Conservation (phyloP, 2,113 vertebrate genomes). For the Capreolus pygargus region DNA sequence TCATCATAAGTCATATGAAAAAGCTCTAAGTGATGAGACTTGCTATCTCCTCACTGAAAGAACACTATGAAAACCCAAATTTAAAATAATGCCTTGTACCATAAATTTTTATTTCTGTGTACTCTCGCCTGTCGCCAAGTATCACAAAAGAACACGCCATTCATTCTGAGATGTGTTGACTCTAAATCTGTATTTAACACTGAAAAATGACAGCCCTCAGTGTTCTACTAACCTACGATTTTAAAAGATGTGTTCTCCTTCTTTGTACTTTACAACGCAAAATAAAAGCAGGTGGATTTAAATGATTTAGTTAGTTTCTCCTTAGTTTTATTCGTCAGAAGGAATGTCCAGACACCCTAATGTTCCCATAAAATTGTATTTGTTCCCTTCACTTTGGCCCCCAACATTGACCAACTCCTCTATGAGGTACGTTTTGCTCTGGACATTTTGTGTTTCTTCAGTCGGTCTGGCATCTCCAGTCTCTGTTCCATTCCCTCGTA, state of each 20-base stretch:
- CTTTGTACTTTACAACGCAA: background rate
- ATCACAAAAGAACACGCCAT: background rate
- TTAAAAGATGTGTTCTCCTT: background rate
- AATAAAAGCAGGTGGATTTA: background rate
- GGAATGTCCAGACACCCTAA: background rate
- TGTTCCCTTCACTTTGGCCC: background rate
- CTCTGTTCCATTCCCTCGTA: background rate
- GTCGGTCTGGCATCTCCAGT: background rate
- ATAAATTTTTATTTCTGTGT: conserved; percentile 49
- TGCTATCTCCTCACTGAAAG: conserved; percentile 45
- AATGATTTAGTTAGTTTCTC: background rate
- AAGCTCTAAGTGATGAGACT: conserved; percentile 53
- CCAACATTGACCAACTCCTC: background rate
- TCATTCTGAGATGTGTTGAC: conserved; percentile 34
- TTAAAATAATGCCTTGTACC: background rate
- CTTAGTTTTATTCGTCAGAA: background rate
- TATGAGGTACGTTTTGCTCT: background rate
- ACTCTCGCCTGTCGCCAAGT: conserved; percentile 31
- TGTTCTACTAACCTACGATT: background rate
- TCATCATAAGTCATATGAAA: conserved; percentile 41
- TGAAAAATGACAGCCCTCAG: background rate
- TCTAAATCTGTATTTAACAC: conserved; percentile 30
- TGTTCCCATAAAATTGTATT: background rate
- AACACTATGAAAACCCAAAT: conserved; percentile 17
- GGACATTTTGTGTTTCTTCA: background rate